Percentiles rank a stretch among this genome's conserved stretches.
These are phyloP conservation scores for Anorthoa munda DNA, from an alignment of 2,888 invertebrate genomes.

Conservation along the genomic window DNA sequence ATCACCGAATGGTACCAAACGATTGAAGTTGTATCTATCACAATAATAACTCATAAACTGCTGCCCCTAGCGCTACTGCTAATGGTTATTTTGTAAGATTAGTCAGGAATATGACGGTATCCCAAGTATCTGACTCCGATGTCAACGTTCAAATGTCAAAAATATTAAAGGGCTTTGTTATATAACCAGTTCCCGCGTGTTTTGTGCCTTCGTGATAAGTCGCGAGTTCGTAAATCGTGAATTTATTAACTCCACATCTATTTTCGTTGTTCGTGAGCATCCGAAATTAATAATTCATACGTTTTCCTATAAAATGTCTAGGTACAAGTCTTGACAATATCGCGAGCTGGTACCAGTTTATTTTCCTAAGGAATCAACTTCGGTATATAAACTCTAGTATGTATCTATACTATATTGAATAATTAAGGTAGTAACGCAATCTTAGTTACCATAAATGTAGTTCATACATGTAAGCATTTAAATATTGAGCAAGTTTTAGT, in stretches of 20 bases:
- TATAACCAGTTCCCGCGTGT: slow-evolving; percentile 12
- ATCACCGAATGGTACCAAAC: no score
- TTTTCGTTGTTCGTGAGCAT: slow-evolving; percentile 35
- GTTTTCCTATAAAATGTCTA: slow-evolving; percentile 29
- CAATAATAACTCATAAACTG: neutral
- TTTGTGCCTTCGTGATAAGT: slow-evolving; percentile 33
- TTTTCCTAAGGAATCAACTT: slow-evolving; percentile 1
- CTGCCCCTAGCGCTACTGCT: neutral
- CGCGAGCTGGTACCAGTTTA: slow-evolving; percentile 48
- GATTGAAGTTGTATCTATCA: neutral
- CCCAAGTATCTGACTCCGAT: neutral
- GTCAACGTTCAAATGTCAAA: neutral
- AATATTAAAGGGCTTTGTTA: neutral
- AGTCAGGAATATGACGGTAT: neutral
- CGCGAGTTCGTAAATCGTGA: slow-evolving; percentile 44
- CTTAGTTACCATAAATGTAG: neutral
- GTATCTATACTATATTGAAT: neutral
- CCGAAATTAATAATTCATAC: slow-evolving; percentile 40
- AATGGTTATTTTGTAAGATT: neutral
- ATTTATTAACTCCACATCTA: slow-evolving; percentile 29
- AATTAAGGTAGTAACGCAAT: slow-evolving; percentile 15
- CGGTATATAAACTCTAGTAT: no score
- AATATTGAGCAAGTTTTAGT: slow-evolving; percentile 36
- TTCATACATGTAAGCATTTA: slow-evolving; percentile 13
- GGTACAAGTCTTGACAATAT: slow-evolving; percentile 38